Conservation (phyloP, 1,140 invertebrate species). For the Leptinotarsa undecemlineata region DNA sequence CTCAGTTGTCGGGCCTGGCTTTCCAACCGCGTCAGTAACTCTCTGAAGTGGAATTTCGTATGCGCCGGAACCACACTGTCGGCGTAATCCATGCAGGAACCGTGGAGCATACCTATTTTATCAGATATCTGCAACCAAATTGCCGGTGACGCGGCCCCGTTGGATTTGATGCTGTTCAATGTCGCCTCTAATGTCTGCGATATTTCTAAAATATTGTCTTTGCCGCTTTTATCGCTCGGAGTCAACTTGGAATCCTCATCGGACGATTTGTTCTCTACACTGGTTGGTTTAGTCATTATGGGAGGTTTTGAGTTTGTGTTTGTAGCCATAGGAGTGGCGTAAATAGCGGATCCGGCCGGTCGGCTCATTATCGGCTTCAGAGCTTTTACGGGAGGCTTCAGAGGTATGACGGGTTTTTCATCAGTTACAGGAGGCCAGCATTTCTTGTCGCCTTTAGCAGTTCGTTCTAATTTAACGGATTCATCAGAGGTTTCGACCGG, state of each 20-base stretch:
- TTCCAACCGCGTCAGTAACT: constrained; percentile 81
- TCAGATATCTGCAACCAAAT: constrained; percentile 84
- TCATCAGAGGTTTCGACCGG: constrained; percentile 49
- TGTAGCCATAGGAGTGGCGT: constrained; percentile 65
- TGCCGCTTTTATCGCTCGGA: constrained; percentile 53
- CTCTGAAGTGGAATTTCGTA: constrained; percentile 85
- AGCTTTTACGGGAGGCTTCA: constrained; percentile 66
- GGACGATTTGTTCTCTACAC: constrained; percentile 56
- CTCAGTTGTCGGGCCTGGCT: constrained; percentile 75
- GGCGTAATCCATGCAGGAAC: constrained; percentile 73
- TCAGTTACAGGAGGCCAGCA: constrained; percentile 61
- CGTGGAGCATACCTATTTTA: constrained; percentile 77
- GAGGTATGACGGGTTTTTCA: constrained; percentile 74
- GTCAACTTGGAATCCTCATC: constrained; percentile 58
- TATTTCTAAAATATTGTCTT: constrained; percentile 72
- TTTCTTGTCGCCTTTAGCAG: constrained; percentile 58
- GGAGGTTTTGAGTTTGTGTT: constrained; percentile 55
- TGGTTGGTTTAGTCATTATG: constrained; percentile 64
- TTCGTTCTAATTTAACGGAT: constrained; percentile 51
- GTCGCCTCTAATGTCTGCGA: constrained; percentile 69
- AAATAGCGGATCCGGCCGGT: constrained; percentile 59
- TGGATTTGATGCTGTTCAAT: constrained; percentile 65
- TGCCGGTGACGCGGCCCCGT: constrained; percentile 63
- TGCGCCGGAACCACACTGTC: constrained; percentile 80
- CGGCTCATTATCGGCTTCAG: constrained; percentile 58